Percentiles rank a stretch among this genome's conserved stretches.
These are phyloP conservation scores for Tiphia femorata DNA, from an alignment of 2,888 invertebrate genomes.

Conservation along the genomic window DNA sequence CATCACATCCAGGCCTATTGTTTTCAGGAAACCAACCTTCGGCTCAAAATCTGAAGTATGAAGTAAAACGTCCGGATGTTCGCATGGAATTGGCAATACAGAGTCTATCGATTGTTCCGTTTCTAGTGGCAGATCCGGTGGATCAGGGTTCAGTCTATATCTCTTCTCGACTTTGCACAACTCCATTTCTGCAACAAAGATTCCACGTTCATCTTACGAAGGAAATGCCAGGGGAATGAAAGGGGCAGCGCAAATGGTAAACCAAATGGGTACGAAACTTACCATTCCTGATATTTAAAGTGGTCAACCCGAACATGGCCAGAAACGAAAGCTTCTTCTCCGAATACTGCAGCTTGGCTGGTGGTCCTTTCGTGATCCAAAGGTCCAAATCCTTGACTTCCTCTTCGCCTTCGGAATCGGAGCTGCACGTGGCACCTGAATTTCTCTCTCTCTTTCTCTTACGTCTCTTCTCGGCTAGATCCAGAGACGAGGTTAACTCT, in stretches of 20 bases:
- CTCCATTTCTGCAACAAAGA: conserved; percentile 70
- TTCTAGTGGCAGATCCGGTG: conserved; percentile 68
- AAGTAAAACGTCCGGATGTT: conserved; percentile 70
- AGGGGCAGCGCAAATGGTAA: neutral
- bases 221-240: too few relatives aligned
- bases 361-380: conserved; percentile 73
- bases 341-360: conserved; percentile 70
- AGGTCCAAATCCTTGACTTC: conserved; percentile 71
- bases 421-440: conserved; percentile 65
- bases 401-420: conserved; percentile 70
- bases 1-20: conserved; percentile 73
- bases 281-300: conserved; percentile 76
- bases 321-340: conserved; percentile 75
- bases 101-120: conserved; percentile 64
- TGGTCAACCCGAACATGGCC: conserved; percentile 75
- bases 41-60: conserved; percentile 70
- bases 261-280: too few relatives aligned
- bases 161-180: conserved; percentile 75
- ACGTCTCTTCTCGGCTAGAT: conserved; percentile 72
- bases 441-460: conserved; percentile 67
- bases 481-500: conserved; percentile 66
- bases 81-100: conserved; percentile 70
- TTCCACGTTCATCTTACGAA: conserved; percentile 2
- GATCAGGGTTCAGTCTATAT: conserved; percentile 70
- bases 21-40: conserved; percentile 75